A percentile compares a stretch with the other conserved stretches of the same genome.
Evolutionary conservation across 1,140 invertebrate genomes (phyloP).

Genomic region (Penaeus japonicus): DNA sequence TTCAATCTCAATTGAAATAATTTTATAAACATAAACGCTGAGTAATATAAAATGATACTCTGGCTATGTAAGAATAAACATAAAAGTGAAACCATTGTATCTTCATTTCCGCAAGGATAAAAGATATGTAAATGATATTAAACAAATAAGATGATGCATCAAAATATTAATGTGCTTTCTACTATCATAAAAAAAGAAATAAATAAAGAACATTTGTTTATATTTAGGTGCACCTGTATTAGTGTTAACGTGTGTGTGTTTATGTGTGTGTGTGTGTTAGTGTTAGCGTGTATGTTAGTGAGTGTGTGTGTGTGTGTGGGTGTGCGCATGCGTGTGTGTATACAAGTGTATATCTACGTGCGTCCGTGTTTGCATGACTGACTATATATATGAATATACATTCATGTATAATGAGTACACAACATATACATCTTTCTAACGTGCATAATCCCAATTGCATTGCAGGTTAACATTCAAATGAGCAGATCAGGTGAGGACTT

Average conservation of each 20-base stretch:
- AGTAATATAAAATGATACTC: too few species aligned
- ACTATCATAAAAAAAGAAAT: too few species aligned
- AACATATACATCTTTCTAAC: background rate
- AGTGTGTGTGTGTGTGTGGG: background rate
- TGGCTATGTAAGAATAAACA: too few species aligned
- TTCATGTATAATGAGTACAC: background rate
- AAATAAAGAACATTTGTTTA: too few species aligned
- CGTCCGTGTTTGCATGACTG: background rate
- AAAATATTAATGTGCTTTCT: too few species aligned
- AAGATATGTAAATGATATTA: too few species aligned
- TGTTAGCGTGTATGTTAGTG: background rate
- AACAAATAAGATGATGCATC: too few species aligned
- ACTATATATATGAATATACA: background rate
- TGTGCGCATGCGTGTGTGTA: background rate
- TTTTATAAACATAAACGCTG: too few species aligned
- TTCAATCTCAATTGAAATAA: too few species aligned
- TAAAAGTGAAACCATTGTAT: too few species aligned
- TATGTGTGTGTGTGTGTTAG: background rate
- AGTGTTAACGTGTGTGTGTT: background rate
- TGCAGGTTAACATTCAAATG: conserved; percentile 75
- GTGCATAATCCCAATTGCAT: conserved; percentile 19
- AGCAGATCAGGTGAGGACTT: conserved; percentile 79
- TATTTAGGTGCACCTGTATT: too few species aligned
- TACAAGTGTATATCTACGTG: background rate
- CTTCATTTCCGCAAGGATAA: too few species aligned